Percentiles rank a stretch among this genome's conserved stretches.
These are phyloP conservation scores for Drosophila sucinea DNA, from an alignment of 1,140 invertebrate genomes.

Conservation along the genomic window DNA sequence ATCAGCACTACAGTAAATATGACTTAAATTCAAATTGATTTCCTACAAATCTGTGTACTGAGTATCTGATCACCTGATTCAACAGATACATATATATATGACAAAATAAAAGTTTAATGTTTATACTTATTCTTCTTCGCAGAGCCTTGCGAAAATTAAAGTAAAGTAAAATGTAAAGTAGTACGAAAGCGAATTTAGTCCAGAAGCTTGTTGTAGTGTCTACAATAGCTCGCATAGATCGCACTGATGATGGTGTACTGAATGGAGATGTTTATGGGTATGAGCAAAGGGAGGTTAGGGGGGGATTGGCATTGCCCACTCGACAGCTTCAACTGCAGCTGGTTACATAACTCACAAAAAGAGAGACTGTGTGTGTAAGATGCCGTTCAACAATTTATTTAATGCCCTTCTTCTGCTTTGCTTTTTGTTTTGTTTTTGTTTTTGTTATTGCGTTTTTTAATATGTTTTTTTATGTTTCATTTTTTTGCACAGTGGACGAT, in stretches of 20 bases:
- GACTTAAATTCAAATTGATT: too few relatives aligned
- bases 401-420: slow-evolving; percentile 25
- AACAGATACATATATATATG: too few relatives aligned
- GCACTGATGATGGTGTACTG: too few relatives aligned
- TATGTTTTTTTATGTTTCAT: not conserved
- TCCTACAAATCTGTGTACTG: too few relatives aligned
- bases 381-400: slow-evolving; percentile 7
- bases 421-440: slow-evolving; percentile 54
- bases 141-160: too few relatives aligned
- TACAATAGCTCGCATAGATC: not conserved
- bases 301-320: slow-evolving; percentile 11
- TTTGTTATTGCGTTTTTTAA: slow-evolving; percentile 21
- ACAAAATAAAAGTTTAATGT: too few relatives aligned
- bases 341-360: slow-evolving; percentile 31
- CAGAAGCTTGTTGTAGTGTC: slow-evolving; percentile 3
- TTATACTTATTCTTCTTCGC: too few relatives aligned
- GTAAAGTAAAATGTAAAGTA: too few relatives aligned
- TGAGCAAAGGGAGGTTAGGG: not conserved
- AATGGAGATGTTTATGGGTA: slow-evolving; percentile 16
- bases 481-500: slow-evolving; percentile 88
- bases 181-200: too few relatives aligned
- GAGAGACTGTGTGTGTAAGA: slow-evolving; percentile 1
- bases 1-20: too few relatives aligned
- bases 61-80: too few relatives aligned
- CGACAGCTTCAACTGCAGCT: not conserved